These are phyloP conservation scores for Holcopasites calliopsidis DNA, from an alignment of 1,140 invertebrate genomes.

Conservation along the genomic window DNA sequence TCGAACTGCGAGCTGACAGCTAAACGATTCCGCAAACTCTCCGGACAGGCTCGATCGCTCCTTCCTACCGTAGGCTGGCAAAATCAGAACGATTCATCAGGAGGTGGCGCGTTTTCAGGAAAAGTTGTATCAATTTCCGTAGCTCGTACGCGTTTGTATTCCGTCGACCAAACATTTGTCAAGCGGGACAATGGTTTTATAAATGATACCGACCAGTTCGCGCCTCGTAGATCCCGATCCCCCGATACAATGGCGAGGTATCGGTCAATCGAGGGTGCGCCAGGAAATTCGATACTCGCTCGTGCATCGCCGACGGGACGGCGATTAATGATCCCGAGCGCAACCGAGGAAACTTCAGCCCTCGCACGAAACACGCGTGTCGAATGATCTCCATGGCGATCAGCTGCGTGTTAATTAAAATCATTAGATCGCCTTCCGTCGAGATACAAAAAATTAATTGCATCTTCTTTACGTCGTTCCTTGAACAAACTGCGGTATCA, in stretches of 20 bases:
- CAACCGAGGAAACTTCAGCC: constrained; percentile 21
- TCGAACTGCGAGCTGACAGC: background rate
- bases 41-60: background rate
- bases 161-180: constrained; percentile 49
- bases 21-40: background rate
- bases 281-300: constrained; percentile 68
- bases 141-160: constrained; percentile 26
- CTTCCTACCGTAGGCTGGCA: background rate
- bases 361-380: background rate
- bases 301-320: constrained; percentile 46
- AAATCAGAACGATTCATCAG: constrained; percentile 29
- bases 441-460: constrained; percentile 16
- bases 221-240: constrained; percentile 56
- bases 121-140: constrained; percentile 27
- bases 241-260: constrained; percentile 60
- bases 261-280: constrained; percentile 65
- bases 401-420: constrained; percentile 32
- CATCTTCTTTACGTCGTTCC: background rate
- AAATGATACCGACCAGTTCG: constrained; percentile 58
- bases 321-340: constrained; percentile 55
- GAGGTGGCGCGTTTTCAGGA: constrained; percentile 1
- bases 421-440: constrained; percentile 6
- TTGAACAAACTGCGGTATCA: background rate
- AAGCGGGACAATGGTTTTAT: constrained; percentile 56
- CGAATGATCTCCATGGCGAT: background rate